Base-by-base conservation (phyloP, 2,113 vertebrate genomes). In the Ciconia stormi region DNA sequence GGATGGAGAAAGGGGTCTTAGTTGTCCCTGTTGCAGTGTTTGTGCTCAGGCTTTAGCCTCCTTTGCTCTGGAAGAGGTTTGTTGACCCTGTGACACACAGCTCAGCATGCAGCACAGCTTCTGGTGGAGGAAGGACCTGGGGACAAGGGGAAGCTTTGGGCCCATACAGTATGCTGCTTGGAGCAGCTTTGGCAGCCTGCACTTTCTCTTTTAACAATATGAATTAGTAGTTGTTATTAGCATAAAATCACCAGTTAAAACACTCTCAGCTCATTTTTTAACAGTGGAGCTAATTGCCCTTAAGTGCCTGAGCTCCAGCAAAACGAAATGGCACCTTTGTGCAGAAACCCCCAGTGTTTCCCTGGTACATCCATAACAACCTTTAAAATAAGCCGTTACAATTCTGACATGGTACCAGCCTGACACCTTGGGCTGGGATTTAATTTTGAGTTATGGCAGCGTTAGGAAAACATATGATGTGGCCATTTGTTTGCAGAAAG, bases 401-500 rank as follows among this genome's bases (percentile, higher is more conserved):
- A 98, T 97, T 95, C 97, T 98, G 98, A 98, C 98, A 96, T 98
- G 97, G 98, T 98, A 98, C 98, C 98, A 98, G 97, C 98, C 98
- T 98, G 99, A 99, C 99, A 99, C 99, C 99, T 99, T 98, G 98
- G 98, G 94, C 97, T 96, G 95, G 98, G 98, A 97, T 98, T 99
- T 99, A 98, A 99, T 99, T 99, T 98, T 98, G 98, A 98, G 98
- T 98, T 98, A 98, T 98, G 98, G 98, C 97, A 95, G 98, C 86
- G 98, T 98, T 99, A 99, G 98, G 98, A 99, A 99, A 99, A 99
- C 99, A 99, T 98, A 99, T 99, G 98, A 99, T 99, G 99, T 98
- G 98, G 99, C 98, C 98, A 97, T 99, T 99, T 99, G 99, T 99
- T 99, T 99, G 98, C 98, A 98, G 98, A 99, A 98, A 97, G 98